Base-by-base conservation (phyloP, 2,113 vertebrate species). In the Aptenodytes forsteri region DNA sequence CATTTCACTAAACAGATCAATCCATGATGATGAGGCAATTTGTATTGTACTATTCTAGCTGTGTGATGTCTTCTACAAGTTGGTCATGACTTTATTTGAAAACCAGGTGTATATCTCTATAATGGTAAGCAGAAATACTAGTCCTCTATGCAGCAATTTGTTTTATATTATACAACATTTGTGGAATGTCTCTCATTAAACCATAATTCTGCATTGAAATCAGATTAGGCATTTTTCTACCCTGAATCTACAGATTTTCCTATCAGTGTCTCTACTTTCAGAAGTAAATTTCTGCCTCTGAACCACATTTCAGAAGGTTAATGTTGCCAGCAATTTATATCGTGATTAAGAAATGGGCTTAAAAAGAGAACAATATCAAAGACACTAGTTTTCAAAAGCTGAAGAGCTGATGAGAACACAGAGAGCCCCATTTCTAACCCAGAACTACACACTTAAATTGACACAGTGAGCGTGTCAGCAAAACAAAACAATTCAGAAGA, bases 401-500 rank as follows among this genome's bases (percentile, higher is more conserved):
- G 65, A 67, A 87, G 65, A 58, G 34, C 27, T 89, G 71, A 67
- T 50, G 58, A 20, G 30, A 93, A 59, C 20, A 62, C 18, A 86
- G 42, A 40, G 14, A 12, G 25, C 10, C 22, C 30, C 19, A 38
- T 40, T 90, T 62, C 54, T 66, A 77, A 73, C 22, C 27, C n/a
- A 70, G 47, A 88, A 77, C 58, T 34, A 52, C 75, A 69, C 40
- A 50, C 12, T 55, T 65, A 20, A 83, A 79, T 38, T 61, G 66
- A 56, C 61, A 90, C 13, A 52, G 15, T 8, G 10, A 46, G 38
- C 2, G 7, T 75, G 66, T 66, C 70, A 88, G 42, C 82, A 90
- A 95, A 97, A 70, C 70, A 87, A 93, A 95, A 80, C 72, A 81
- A 81, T 62, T 86, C 67, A 86, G 84, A 82, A 91, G 80, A 92